These are phyloP conservation scores for Saimiri boliviensis DNA, from an alignment of 2,113 vertebrate genomes.

Conservation along the genomic window DNA sequence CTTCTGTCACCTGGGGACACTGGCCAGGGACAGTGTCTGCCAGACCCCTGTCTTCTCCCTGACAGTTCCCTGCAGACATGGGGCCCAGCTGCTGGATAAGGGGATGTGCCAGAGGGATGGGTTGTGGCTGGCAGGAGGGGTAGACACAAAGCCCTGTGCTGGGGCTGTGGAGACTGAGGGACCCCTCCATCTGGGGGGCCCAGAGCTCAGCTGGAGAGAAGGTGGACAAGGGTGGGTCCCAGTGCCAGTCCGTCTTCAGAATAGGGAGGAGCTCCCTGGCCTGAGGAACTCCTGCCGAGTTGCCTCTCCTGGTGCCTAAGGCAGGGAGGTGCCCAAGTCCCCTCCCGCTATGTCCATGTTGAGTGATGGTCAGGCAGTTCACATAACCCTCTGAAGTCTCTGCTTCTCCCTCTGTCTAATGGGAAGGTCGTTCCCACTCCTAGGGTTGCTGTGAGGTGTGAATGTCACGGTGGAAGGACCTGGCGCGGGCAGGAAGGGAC, in stretches of 20 bases:
- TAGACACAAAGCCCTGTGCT: background rate
- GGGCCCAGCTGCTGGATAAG: background rate
- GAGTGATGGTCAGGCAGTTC: background rate
- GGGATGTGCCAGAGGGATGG: background rate
- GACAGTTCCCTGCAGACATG: background rate
- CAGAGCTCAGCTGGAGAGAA: background rate
- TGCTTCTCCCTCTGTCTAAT: background rate
- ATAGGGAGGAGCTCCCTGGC: rapidly evolving
- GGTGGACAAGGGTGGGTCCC: background rate
- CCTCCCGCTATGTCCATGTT: rapidly evolving
- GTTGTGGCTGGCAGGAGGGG: background rate
- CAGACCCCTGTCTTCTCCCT: background rate
- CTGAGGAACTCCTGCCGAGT: too few species aligned
- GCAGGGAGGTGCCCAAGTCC: background rate
- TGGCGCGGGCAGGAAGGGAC: background rate
- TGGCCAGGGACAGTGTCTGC: background rate
- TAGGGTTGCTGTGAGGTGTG: rapidly evolving
- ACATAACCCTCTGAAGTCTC: background rate
- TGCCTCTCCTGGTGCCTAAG: background rate
- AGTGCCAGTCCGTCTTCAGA: background rate
- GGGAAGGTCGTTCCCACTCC: background rate
- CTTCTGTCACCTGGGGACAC: slow-evolving; percentile 9
- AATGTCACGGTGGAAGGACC: rapidly evolving
- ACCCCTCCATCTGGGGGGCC: background rate
- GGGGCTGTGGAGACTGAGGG: rapidly evolving